A percentile compares a stretch with the other conserved stretches of the same genome.
These are phyloP conservation scores for Edolisoma coerulescens DNA, from an alignment of 2,113 vertebrate genomes.

Conservation along the genomic window DNA sequence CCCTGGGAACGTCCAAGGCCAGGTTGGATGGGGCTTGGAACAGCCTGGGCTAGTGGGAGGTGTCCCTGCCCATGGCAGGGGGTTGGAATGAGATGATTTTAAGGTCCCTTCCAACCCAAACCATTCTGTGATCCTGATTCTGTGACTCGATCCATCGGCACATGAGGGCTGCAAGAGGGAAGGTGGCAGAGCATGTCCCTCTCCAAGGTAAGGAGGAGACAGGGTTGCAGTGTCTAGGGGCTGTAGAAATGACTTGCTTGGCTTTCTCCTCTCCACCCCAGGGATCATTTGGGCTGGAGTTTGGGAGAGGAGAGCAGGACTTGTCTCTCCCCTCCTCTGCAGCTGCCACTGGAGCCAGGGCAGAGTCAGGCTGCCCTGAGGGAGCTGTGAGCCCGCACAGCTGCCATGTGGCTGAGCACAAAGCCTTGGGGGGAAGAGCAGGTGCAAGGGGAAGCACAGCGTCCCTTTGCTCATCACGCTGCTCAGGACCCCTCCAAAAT, in stretches of 20 bases:
- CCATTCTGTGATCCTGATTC: background rate
- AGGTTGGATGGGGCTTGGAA: background rate
- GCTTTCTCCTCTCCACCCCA: background rate
- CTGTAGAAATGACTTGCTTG: background rate
- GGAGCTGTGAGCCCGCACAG: background rate
- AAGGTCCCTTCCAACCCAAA: background rate
- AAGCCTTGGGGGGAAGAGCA: constrained; percentile 4
- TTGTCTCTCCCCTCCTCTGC: background rate
- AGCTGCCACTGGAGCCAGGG: background rate
- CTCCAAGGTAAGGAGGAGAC: background rate
- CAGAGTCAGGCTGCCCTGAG: background rate
- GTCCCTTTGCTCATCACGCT: background rate
- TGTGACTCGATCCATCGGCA: background rate
- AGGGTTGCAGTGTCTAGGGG: background rate
- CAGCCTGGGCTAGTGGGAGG: background rate
- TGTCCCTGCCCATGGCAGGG: background rate
- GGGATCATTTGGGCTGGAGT: background rate
- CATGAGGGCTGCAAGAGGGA: fast-evolving
- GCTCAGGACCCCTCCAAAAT: background rate
- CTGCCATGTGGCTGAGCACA: background rate
- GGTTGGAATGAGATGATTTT: background rate
- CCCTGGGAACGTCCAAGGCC: background rate
- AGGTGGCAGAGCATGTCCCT: background rate
- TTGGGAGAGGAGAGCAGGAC: background rate
- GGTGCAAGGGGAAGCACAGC: background rate